These are phyloP conservation scores for Ichneumoninae sp. DNA, from an alignment of 2,888 invertebrate genomes.

Conservation along the genomic window DNA sequence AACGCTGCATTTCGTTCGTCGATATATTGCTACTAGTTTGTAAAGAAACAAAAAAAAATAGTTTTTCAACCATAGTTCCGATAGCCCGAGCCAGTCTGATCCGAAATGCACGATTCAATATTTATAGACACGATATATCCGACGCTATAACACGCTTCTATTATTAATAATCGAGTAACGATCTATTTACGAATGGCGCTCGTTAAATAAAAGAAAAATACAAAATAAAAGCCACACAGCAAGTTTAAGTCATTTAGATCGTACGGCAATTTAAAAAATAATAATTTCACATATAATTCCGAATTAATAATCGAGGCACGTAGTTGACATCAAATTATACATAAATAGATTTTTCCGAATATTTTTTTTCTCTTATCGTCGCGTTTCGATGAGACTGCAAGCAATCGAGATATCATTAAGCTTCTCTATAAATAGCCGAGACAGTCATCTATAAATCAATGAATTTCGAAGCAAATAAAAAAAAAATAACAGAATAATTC, in stretches of 20 bases:
- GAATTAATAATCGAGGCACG: conserved; percentile 22
- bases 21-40: conserved; percentile 2
- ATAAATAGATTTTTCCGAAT: conserved; percentile 11
- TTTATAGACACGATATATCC: conserved; percentile 25
- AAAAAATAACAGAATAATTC: conserved; percentile 1
- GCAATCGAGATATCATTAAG: conserved; percentile 20
- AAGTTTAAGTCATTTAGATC: conserved; percentile 10
- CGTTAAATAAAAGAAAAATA: not conserved
- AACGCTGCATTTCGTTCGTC: conserved; percentile 42
- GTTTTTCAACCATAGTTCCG: conserved; percentile 21
- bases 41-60: not conserved
- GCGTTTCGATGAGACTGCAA: conserved; percentile 26
- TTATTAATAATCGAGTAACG: conserved; percentile 31
- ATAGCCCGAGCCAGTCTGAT: conserved; percentile 24
- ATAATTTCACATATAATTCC: conserved; percentile 32
- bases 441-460: not conserved
- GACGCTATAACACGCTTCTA: conserved; percentile 29
- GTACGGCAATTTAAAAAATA: conserved; percentile 35
- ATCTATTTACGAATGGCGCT: conserved; percentile 4
- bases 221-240: conserved; percentile 24
- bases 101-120: conserved; percentile 41
- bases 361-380: conserved; percentile 2
- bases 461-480: conserved; percentile 5
- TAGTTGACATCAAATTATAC: not conserved
- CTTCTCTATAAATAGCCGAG: conserved; percentile 6